Evolutionary conservation across 2,888 invertebrate genomes (phyloP).

Genomic region (Opisthograptis luteolata): DNA sequence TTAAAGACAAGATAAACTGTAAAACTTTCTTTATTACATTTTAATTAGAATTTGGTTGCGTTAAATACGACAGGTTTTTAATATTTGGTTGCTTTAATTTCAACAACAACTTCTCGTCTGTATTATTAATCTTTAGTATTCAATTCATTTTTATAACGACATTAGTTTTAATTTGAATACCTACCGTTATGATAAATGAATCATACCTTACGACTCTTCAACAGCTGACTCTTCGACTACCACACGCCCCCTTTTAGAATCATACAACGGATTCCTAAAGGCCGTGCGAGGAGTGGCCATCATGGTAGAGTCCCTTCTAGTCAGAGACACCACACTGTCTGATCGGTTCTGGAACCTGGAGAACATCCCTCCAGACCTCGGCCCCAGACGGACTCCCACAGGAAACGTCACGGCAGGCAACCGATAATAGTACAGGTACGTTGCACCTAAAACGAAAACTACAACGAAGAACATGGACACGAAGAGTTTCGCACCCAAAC

Average conservation of each 20-base stretch:
- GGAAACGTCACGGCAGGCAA: conserved; percentile 50
- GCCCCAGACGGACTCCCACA: conserved; percentile 27
- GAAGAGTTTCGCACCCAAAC: conserved; percentile 61
- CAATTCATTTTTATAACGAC: too few species aligned
- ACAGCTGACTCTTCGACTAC: conserved; percentile 53
- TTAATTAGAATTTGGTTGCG: conserved; percentile 5
- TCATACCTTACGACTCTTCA: conserved; percentile 46
- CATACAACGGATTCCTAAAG: conserved; percentile 74
- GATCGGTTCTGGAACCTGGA: conserved; percentile 66
- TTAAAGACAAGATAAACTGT: conserved; percentile 9
- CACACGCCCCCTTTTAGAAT: conserved; percentile 69
- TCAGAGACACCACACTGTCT: conserved; percentile 72
- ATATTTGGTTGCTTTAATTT: too few species aligned
- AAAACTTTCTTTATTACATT: conserved; percentile 8
- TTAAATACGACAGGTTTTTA: too few species aligned
- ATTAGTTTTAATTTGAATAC: too few species aligned
- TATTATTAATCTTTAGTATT: too few species aligned
- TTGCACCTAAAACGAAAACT: conserved; percentile 48
- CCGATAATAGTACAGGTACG: conserved; percentile 70
- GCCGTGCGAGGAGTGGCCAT: conserved; percentile 54
- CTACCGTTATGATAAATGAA: too few species aligned
- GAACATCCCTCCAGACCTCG: conserved; percentile 47
- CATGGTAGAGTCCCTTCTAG: conserved; percentile 64
- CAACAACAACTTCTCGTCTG: too few species aligned
- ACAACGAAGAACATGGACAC: conserved; percentile 68